These are phyloP conservation scores for Athripsodes cinereus DNA, from an alignment of 2,888 invertebrate genomes.

Conservation along the genomic window DNA sequence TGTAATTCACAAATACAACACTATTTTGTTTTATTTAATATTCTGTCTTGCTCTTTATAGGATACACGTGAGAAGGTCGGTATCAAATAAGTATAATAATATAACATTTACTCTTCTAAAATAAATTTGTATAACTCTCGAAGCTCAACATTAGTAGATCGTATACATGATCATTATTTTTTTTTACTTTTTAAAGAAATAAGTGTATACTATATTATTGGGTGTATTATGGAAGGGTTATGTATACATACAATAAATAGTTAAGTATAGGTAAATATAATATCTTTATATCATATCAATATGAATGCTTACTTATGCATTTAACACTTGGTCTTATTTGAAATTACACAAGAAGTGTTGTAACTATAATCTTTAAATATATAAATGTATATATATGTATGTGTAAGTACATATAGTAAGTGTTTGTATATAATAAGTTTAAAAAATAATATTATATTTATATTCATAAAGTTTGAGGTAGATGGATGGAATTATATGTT, in stretches of 20 bases:
- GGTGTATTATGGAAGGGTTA: background rate
- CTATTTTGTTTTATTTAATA: too few relatives aligned
- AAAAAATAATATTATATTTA: constrained; percentile 15
- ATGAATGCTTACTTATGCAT: background rate
- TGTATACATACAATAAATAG: background rate
- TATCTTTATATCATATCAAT: background rate
- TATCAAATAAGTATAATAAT: too few relatives aligned
- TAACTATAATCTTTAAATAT: background rate
- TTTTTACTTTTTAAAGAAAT: too few relatives aligned
- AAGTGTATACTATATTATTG: background rate
- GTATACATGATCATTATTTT: background rate
- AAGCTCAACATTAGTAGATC: background rate
- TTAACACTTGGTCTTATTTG: background rate
- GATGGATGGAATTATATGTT: constrained; percentile 60
- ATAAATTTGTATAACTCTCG: background rate
- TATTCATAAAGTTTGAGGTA: constrained; percentile 52
- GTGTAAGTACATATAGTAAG: background rate
- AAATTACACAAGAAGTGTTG: too few relatives aligned
- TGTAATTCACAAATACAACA: too few relatives aligned
- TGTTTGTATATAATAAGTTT: constrained; percentile 5
- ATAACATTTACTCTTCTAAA: background rate
- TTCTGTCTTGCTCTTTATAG: too few relatives aligned
- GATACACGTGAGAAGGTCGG: too few relatives aligned
- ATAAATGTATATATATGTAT: background rate
- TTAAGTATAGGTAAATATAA: background rate